A percentile compares a stretch with the other conserved stretches of the same genome.
Evolutionary conservation across 2,113 vertebrate species (phyloP).

Genomic region (Melanostigma gelatinosum): DNA sequence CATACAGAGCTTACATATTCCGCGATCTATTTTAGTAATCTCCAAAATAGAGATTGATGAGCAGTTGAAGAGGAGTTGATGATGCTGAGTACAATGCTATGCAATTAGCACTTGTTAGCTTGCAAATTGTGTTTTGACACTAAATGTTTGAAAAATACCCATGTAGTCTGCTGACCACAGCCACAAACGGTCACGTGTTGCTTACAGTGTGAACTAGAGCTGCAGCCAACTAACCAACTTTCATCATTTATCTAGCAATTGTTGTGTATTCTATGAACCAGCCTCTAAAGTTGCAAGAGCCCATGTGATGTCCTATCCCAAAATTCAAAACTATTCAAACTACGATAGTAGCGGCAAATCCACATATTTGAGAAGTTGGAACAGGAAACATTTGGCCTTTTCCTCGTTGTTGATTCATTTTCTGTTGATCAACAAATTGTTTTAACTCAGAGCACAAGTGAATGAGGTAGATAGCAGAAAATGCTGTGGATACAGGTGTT

Average conservation of each 20-base stretch:
- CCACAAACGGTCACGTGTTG: constrained; percentile 2
- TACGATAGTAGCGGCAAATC: too few relatives aligned
- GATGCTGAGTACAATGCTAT: too few relatives aligned
- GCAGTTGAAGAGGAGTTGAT: neutral
- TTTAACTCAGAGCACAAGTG: too few relatives aligned
- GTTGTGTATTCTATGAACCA: constrained; percentile 7
- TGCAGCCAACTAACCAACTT: neutral
- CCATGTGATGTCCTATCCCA: neutral
- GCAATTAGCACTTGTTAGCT: neutral
- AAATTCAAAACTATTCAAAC: too few relatives aligned
- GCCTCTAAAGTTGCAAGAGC: constrained; percentile 6
- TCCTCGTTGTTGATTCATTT: too few relatives aligned
- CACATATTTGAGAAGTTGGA: too few relatives aligned
- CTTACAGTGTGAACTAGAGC: constrained; percentile 26
- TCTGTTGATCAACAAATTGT: too few relatives aligned
- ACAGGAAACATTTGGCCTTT: too few relatives aligned
- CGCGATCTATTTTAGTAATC: neutral
- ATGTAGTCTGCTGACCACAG: neutral
- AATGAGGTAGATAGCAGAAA: too few relatives aligned
- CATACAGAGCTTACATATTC: neutral
- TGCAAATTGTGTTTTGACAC: neutral
- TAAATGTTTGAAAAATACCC: neutral
- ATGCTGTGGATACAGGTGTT: too few relatives aligned
- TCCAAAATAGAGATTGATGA: neutral
- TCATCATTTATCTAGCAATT: neutral